Base-by-base conservation (phyloP, 2,113 vertebrate genomes). In the Eudyptes chrysolophus region DNA sequence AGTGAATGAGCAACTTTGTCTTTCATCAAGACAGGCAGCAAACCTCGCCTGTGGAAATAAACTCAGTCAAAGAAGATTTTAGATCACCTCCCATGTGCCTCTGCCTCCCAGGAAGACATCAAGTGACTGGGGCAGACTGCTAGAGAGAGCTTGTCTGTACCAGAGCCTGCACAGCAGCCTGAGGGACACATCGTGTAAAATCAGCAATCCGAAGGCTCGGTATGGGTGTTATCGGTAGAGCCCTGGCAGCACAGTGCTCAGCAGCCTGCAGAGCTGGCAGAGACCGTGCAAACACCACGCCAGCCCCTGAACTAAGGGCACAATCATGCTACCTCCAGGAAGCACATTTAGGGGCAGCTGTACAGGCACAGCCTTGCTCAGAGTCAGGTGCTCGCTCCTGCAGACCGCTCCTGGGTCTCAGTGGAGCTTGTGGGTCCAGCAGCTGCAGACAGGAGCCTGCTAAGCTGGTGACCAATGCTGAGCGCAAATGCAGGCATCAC, bases 371-470 rank as follows among this genome's bases (percentile, higher is more conserved):
- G 36, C 16, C 27, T 8, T 44, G 16, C 36, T 52, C 24, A 15
- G 52, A 9, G 9, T 18, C 36, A 25, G 16, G 30, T 24, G 9
- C 44, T 48, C 2, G 0, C 17, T 48, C 29, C 52, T 79, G 34
- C 34, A 72, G 34, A 34, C n/a, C 0, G 0, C 27, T 49, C 16
- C 22, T 16, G 42, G 22, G 20, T 27, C 30, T 34, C 0, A 0
- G 48, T 1, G 4, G 19, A 17, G 22, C 40, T 44, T 10, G 27
- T 18, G 48, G 27, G 30, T 24, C 54, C 18, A 49, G 30, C 46
- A 42, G 52, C 38, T 52, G 52, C 51, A 44, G 65, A 32, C 20
- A 40, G 16, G 14, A 72, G 34, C 49, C 51, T 51, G 42, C 42
- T 21, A 16, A 77, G 34, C 11, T 46, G 34, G 30, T 57, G 49